Evolutionary conservation across 2,888 invertebrate genomes (phyloP).

Genomic region (Stenchaetothrips biformis): DNA sequence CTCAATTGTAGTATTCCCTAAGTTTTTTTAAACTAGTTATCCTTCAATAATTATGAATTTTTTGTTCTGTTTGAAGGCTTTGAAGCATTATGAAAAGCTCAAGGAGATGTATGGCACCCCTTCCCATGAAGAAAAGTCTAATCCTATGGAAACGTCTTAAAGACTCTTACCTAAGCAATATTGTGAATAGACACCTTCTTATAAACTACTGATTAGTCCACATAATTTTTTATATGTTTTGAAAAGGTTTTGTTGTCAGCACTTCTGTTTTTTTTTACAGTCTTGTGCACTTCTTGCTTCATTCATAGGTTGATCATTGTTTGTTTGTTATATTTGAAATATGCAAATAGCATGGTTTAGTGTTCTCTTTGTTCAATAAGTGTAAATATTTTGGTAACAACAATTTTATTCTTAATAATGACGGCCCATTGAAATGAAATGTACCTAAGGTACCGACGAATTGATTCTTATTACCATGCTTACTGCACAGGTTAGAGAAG

Average conservation of each 20-base stretch:
- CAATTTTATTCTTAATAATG: too few relatives aligned
- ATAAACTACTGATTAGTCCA: not conserved
- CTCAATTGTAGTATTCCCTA: slow-evolving; percentile 27
- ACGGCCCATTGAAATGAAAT: too few relatives aligned
- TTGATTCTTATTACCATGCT: too few relatives aligned
- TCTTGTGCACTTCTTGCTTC: not conserved
- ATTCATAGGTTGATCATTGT: not conserved
- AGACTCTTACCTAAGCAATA: not conserved
- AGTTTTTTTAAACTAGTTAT: not conserved
- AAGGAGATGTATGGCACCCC: slow-evolving; percentile 46
- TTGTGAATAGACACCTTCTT: not conserved
- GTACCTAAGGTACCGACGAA: too few relatives aligned
- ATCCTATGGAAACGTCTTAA: not conserved
- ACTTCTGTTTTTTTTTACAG: not conserved
- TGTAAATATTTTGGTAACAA: too few relatives aligned
- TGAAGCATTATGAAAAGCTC: slow-evolving; percentile 69
- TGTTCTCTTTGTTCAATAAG: too few relatives aligned
- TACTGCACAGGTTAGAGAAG: too few relatives aligned
- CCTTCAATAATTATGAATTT: slow-evolving; percentile 30
- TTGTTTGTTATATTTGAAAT: not conserved
- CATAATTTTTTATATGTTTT: too few relatives aligned
- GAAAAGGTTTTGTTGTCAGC: not conserved
- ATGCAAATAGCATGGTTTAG: too few relatives aligned
- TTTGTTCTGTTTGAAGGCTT: slow-evolving; percentile 54
- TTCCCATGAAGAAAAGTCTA: not conserved